Evolutionary conservation across 2,888 invertebrate genomes (phyloP), one percentile per base, ranked within the genome.

Genomic region (Dendrolimus houi): DNA sequence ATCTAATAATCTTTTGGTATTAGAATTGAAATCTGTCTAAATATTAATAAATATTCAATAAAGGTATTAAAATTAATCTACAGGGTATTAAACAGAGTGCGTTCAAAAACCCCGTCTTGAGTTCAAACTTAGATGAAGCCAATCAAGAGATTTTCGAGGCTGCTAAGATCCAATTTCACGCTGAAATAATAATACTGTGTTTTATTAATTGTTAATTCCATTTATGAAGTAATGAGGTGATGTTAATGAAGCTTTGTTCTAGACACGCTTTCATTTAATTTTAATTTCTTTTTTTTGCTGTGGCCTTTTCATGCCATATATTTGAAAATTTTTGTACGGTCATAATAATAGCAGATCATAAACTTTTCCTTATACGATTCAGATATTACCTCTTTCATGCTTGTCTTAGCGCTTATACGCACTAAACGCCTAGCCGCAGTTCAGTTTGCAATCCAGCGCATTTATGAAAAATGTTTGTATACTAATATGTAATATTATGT

Each of bases 191-290:
- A 47, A 47, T 47, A 47, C 8, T 47, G 47, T 47, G 47, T 74
- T 74, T 76, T 74, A 77, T 77, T 81, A 77, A 83, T 77, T 80
- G 71, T 70, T 77, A 78, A 81, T 82, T 81, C 77, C 70, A 77
- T 79, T 79, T 77, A 47, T 47, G 47, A 47, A 47, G 8, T 47
- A 47, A 47, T 47, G 47, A 47, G 47, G 9, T 47, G 9, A 47
- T 9, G 9, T 47, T 47, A 47, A 47, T 47, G 9, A 47, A 47
- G 47, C 12, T 47, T 47, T 47, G 29, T 29, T 29, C 3, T 47
- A 47, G 8, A 10, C 47, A 12, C 3, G 29, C 29, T 29, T 6
- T 29, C 29, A 29, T 6, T 29, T 29, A 6, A 29, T 6, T 29
- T 17, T 29, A 29, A 29, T 8, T 29, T 29, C 29, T 29, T 29